Evolutionary conservation across 2,797 vertebrate genomes (phyloP), one percentile per base, ranked within the genome.

Genomic region (Momotus momota): DNA sequence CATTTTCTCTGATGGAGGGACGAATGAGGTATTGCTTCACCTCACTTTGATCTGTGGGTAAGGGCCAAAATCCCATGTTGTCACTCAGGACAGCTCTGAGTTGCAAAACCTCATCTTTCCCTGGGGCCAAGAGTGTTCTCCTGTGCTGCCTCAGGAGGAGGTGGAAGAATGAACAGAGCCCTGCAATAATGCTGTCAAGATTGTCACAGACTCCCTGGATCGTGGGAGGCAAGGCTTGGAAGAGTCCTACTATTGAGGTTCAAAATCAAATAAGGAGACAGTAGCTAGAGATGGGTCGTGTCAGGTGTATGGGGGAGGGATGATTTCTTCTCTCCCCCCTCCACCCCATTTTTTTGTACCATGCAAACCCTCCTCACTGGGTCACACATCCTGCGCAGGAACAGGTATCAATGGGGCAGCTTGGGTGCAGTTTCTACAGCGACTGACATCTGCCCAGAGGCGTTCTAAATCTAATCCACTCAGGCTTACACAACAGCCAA

Each of bases 181-280:
- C 85, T 95, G 66, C 86, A 90, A 48, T 94, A 91, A 88, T 46
- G 66, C 73, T 95, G 62, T 88, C 88, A 86, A 25, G 66, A 67
- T 94, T 81, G 58, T 93, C 81, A 78, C 60, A 86, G 66, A 61
- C 35, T 75, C 27, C 43, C 58, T 64, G 73, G 33, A 14, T 80
- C 0, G 23, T 91, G 70, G 80, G 93, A 94, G 90, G 91, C 74
- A 86, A 81, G 66, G 23, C 80, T 93, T 64, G 58, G 88, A 94
- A 70, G 46, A 86, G 77, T 84, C 55, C 55, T 84, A 20, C 79
- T 72, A 38, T 2, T 65, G 80, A 81, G 66, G 35, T 84, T 93
- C 73, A 66, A 84, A 95, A 65, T 88, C 26, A 69, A 55, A 66
- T 72, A 58, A 94, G 43, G 52, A 81, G 66, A 43, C 31, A 26